Conservation (phyloP, 2,113 vertebrate species). For the Potamarius usumacintae region DNA sequence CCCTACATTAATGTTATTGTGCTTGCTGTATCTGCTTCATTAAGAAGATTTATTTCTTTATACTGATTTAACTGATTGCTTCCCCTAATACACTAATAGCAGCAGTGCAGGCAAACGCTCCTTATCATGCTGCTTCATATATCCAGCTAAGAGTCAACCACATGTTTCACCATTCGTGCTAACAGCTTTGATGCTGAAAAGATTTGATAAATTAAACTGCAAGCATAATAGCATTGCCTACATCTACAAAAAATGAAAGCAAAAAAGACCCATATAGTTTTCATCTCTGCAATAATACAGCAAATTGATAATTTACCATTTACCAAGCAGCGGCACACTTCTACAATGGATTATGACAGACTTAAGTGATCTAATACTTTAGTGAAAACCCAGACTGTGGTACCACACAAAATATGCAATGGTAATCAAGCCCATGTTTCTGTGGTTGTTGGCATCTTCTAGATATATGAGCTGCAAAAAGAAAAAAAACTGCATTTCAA, state of each 20-base stretch:
- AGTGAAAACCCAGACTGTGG: neutral
- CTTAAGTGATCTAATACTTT: conserved; percentile 10
- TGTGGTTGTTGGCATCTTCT: neutral
- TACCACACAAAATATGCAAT: conserved; percentile 1
- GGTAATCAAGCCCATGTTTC: neutral
- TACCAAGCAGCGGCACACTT: neutral
- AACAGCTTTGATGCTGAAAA: conserved; percentile 2
- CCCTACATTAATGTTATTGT: neutral
- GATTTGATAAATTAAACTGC: conserved; percentile 11
- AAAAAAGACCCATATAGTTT: neutral
- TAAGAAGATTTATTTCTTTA: conserved; percentile 21
- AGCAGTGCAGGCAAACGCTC: neutral
- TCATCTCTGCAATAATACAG: neutral
- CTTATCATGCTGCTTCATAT: neutral
- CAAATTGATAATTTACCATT: conserved; percentile 13
- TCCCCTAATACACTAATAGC: conserved; percentile 2
- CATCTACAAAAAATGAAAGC: neutral
- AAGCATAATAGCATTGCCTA: neutral
- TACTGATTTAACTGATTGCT: neutral
- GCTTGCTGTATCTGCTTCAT: conserved; percentile 18
- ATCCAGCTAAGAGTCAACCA: conserved; percentile 1
- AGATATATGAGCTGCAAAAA: conserved; percentile 5
- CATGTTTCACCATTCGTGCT: neutral
- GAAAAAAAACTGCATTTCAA: neutral
- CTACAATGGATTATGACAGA: conserved; percentile 7